Percentiles rank a stretch among this genome's conserved stretches.
Conservation (phyloP, 2,888 invertebrate genomes). For the Catocala sponsa region DNA sequence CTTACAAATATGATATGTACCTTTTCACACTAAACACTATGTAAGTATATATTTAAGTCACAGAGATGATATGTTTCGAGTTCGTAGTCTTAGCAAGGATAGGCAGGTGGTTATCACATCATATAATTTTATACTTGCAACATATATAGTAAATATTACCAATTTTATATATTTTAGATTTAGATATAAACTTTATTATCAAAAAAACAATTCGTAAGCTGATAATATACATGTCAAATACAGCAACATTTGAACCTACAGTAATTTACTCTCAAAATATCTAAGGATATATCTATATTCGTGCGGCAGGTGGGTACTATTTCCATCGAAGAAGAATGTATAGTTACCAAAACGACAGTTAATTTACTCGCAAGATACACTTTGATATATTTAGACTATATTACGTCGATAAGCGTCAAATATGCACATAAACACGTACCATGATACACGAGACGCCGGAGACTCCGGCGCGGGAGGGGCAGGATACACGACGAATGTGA, state of each 20-base stretch:
- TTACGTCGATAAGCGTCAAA: constrained; percentile 49
- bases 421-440: constrained; percentile 39
- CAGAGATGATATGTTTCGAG: constrained; percentile 70
- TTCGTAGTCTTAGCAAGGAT: constrained; percentile 59
- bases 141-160: constrained; percentile 42
- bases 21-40: constrained; percentile 60
- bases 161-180: constrained; percentile 18
- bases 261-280: constrained; percentile 23
- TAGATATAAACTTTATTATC: constrained; percentile 38
- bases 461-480: constrained; percentile 6
- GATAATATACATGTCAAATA: constrained; percentile 28
- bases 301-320: neutral
- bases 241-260: constrained; percentile 46
- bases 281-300: constrained; percentile 12
- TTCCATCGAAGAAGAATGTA: constrained; percentile 25
- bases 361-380: constrained; percentile 33
- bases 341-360: constrained; percentile 44
- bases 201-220: constrained; percentile 52
- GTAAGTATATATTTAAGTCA: constrained; percentile 61
- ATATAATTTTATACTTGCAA: constrained; percentile 52
- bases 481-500: constrained; percentile 42
- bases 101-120: constrained; percentile 55
- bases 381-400: constrained; percentile 34
- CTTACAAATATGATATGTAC: constrained; percentile 70
- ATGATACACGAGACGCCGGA: constrained; percentile 13